Evolutionary conservation across 2,888 invertebrate species (phyloP), one percentile per base, ranked within the genome.

Genomic region (Idaea dimidiata): DNA sequence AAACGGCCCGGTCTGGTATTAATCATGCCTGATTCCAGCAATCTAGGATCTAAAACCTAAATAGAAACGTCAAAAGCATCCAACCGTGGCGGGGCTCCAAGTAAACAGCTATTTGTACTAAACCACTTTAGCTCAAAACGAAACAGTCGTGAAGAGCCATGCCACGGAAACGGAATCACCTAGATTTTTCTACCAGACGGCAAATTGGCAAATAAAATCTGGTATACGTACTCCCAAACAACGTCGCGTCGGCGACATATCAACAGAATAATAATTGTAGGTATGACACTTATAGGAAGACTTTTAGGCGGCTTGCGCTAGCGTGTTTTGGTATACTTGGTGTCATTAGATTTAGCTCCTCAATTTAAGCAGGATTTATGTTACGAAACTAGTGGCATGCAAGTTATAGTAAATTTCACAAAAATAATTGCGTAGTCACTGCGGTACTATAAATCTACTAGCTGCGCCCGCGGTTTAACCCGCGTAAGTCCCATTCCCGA

Each of bases 51-150:
- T 43, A 24, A 43, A 43, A 43, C 43, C 43, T 7, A 43, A 8
- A 43, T 43, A 43, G 43, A 43, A 43, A 43, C 43, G 43, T 43
- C 43, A 43, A 43, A 43, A 43, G 43, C 43, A 43, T 43, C 43
- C 8, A 43, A 0, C 43, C 43, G 14, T 14, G 43, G 14, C 43
- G 3, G 3, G 43, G 14, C 14, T 10, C 43, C 43, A 10, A 43
- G 43, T 43, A 43, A 43, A 43, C 43, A 43, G 43, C 43, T 43
- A 43, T 43, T 43, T 43, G 43, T 43, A 43, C 43, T 43, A 8
- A 43, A 43, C 43, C 43, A 43, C 43, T 43, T 43, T 43, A 43
- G 43, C 43, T 43, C 43, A 6, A 43, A 43, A 43, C 43, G 43
- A 43, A 43, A 43, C 43, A 43, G 43, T 43, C 43, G 43, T 43